These are phyloP conservation scores for Blastomussa wellsi DNA, from an alignment of 92 coral and sea anemone genomes.

Conservation along the genomic window DNA sequence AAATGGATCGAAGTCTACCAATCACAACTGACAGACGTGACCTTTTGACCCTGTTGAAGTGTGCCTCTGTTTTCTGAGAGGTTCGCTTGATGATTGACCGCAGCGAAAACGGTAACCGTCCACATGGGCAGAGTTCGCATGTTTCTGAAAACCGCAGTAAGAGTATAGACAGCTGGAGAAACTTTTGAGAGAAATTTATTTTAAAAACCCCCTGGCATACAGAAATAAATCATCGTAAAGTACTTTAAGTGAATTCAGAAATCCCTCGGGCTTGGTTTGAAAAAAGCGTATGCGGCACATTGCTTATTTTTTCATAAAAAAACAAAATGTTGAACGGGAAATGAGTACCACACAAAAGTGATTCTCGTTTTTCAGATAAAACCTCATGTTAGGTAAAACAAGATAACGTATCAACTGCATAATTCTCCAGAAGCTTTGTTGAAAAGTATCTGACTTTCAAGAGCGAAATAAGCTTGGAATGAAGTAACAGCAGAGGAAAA, in stretches of 20 bases:
- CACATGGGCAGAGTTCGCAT: too few species aligned
- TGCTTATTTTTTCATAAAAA: neutral
- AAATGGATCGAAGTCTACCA: too few species aligned
- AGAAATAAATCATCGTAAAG: neutral
- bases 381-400: neutral
- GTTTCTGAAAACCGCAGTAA: too few species aligned
- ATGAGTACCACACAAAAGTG: neutral
- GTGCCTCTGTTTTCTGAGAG: too few species aligned
- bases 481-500: neutral
- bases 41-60: too few species aligned
- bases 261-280: conserved; percentile 9
- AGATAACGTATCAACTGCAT: neutral
- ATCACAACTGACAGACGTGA: too few species aligned
- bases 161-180: neutral
- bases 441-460: neutral
- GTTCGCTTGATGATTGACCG: too few species aligned
- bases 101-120: too few species aligned
- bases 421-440: neutral
- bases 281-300: neutral
- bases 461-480: neutral
- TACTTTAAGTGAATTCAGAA: neutral
- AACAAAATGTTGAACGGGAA: neutral
- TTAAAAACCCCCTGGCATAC: neutral
- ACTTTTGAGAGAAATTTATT: neutral
- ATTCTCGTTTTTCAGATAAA: neutral